Base-by-base conservation (phyloP, 2,797 vertebrate species). In the Betta splendens region DNA sequence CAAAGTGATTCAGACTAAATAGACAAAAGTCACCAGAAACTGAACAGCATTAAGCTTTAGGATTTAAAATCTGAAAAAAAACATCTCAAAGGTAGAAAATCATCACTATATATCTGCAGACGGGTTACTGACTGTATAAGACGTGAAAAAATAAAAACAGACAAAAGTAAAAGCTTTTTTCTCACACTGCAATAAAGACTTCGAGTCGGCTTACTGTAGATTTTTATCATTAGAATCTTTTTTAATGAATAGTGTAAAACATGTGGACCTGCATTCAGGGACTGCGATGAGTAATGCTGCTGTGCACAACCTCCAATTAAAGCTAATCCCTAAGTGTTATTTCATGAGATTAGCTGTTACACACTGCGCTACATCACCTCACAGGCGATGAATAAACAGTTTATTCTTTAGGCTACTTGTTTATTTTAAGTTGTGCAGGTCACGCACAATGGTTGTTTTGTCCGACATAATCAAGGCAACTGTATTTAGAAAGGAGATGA, bases 281-380 rank as follows among this genome's bases (percentile, higher is more conserved):
- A 68, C 55, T 42, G 50, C 84, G 87, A 83, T 87, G 64, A 89
- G 66, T 90, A 86, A 57, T 43, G 52, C 59, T 62, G 57, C 79
- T 35, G 50, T 53, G 29, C 60, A 69, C 64, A 84, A 80, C 80
- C 81, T 81, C 74, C 84, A 84, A 91, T 91, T 87, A 85, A 53
- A 78, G 52, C 55, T 88, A 83, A 90, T 81, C 85, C 79, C 70
- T 79, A 74, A 81, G 80, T 90, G 80, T 83, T 86, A 76, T 77
- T 84, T 81, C 81, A 79, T 50, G 32, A 83, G 72, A 79, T 85
- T 56, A 77, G 64, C 47, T 29, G 49, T 29, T 54, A 29, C 12
- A 26, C 64, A 3, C n/a, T 48, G 48, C 9, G 53, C 72, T 51
- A 57, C 59, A 57, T 61, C 57, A 59, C 71, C 59, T 69, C 35